These are phyloP conservation scores for Lepus americanus DNA, from an alignment of 2,113 vertebrate genomes.

Conservation along the genomic window DNA sequence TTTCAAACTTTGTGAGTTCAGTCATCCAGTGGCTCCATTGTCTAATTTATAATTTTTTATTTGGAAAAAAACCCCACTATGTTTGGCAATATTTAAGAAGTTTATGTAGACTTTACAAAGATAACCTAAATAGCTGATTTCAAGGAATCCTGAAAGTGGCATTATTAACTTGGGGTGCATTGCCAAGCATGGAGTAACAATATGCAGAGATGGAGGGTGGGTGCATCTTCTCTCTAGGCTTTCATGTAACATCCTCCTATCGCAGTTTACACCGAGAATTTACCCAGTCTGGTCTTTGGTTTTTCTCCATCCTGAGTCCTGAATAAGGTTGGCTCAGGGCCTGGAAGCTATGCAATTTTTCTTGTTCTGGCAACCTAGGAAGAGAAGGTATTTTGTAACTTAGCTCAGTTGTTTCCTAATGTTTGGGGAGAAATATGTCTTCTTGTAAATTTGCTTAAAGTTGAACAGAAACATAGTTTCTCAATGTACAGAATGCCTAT, in stretches of 20 bases:
- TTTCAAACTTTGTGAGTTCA: background rate
- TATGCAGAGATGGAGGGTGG: background rate
- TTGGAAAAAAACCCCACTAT: background rate
- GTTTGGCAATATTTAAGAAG: background rate
- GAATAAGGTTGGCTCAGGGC: constrained; percentile 68
- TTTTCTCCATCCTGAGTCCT: background rate
- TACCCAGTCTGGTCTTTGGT: constrained; percentile 17
- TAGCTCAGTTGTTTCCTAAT: constrained; percentile 71
- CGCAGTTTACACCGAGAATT: constrained; percentile 41
- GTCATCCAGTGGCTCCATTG: background rate
- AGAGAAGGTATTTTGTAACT: constrained; percentile 81
- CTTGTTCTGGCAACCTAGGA: constrained; percentile 70
- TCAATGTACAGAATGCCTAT: constrained; percentile 64
- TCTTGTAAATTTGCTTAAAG: constrained; percentile 55
- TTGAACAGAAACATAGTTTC: constrained; percentile 74
- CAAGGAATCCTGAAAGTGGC: background rate
- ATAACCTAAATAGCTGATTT: background rate
- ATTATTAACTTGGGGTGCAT: background rate
- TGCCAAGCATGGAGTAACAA: background rate
- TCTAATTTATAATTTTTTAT: background rate
- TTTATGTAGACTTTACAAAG: background rate
- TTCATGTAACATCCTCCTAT: background rate
- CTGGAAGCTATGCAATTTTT: constrained; percentile 77
- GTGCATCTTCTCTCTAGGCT: background rate
- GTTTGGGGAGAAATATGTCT: constrained; percentile 74